Conservation (phyloP, 2,888 invertebrate species). For the Tanaodytes sp. region DNA sequence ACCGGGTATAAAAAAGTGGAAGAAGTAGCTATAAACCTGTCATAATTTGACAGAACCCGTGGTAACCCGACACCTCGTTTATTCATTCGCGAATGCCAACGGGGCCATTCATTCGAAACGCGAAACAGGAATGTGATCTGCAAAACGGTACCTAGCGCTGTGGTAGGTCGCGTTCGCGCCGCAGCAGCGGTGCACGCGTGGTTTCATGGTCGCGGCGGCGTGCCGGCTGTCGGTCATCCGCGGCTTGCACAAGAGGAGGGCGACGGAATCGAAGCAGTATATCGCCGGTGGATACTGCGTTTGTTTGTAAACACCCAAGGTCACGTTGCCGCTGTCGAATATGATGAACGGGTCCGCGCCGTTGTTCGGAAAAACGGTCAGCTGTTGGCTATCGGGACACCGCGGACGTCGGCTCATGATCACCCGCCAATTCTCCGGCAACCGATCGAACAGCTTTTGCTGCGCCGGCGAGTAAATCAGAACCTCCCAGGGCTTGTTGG, state of each 20-base stretch:
- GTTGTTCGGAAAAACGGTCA: constrained; percentile 65
- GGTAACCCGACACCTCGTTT: too few species aligned
- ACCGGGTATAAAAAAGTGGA: too few species aligned
- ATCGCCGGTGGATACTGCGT: constrained; percentile 74
- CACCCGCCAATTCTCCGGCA: constrained; percentile 75
- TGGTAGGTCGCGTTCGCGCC: constrained; percentile 78
- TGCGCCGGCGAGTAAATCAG: constrained; percentile 76
- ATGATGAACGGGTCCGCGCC: constrained; percentile 73
- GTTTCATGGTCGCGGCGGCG: constrained; percentile 69
- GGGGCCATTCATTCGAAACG: background rate
- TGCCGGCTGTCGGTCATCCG: constrained; percentile 66
- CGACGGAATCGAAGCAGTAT: constrained; percentile 81
- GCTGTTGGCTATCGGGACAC: constrained; percentile 69
- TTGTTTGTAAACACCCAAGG: constrained; percentile 74
- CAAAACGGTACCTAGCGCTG: constrained; percentile 72
- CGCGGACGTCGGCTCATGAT: constrained; percentile 65
- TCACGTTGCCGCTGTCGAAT: constrained; percentile 80
- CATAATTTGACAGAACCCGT: too few species aligned
- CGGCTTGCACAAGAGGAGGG: constrained; percentile 77
- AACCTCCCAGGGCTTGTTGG: constrained; percentile 75
- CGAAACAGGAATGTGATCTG: constrained; percentile 17
- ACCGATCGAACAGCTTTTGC: constrained; percentile 70
- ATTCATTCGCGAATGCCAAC: too few species aligned
- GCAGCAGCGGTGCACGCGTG: constrained; percentile 80
- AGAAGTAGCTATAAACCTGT: too few species aligned